Evolutionary conservation across 2,888 invertebrate genomes (phyloP).

Genomic region (Busseola fusca): DNA sequence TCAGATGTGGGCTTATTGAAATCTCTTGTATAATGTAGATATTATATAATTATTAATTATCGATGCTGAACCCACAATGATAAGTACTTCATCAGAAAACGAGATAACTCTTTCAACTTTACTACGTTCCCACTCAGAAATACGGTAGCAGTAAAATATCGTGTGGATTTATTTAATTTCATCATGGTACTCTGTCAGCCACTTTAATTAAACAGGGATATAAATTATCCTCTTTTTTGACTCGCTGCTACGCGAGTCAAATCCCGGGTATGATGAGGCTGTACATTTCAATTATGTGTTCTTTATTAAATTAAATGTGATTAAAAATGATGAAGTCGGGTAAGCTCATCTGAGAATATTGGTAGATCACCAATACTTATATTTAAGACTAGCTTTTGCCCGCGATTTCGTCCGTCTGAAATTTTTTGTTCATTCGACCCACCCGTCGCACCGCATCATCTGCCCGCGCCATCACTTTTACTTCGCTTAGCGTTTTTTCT

Average conservation of each 20-base stretch:
- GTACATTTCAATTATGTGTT: slow-evolving; percentile 29
- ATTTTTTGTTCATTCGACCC: not conserved
- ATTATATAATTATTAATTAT: slow-evolving; percentile 2
- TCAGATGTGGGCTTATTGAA: slow-evolving; percentile 10
- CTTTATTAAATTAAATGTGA: slow-evolving; percentile 18
- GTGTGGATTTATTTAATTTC: slow-evolving; percentile 48
- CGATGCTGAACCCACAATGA: not conserved
- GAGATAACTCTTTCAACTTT: slow-evolving; percentile 1
- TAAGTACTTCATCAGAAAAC: not conserved
- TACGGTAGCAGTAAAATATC: slow-evolving; percentile 27
- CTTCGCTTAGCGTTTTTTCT: too few species aligned
- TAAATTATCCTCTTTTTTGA: slow-evolving; percentile 48
- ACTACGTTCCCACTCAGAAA: slow-evolving; percentile 10
- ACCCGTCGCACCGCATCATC: too few species aligned
- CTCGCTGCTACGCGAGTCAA: slow-evolving; percentile 31
- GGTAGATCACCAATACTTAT: not conserved
- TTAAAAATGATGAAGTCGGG: not conserved
- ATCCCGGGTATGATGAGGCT: slow-evolving; percentile 15
- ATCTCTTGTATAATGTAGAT: not conserved
- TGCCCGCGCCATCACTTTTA: too few species aligned
- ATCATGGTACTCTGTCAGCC: slow-evolving; percentile 37
- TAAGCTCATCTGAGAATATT: slow-evolving; percentile 4
- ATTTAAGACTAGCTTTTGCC: not conserved
- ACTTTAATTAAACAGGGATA: slow-evolving; percentile 45
- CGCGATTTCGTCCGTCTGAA: not conserved